Conservation (phyloP, 2,888 invertebrate genomes). For the Cyclophora albipunctata region DNA sequence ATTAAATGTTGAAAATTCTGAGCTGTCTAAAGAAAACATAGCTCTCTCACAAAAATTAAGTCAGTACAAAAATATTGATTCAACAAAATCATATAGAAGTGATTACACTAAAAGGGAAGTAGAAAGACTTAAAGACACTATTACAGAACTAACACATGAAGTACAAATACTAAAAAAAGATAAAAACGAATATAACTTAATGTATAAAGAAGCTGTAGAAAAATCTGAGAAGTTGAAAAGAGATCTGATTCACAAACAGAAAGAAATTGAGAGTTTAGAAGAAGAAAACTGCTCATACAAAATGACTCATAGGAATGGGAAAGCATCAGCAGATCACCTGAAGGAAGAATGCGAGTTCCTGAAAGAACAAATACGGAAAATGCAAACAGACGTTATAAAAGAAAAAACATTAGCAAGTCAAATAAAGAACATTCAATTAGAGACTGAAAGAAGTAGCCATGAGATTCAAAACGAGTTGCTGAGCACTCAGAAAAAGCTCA, state of each 20-base stretch:
- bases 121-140: slow-evolving; percentile 45
- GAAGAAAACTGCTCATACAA: slow-evolving; percentile 67
- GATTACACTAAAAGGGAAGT: slow-evolving; percentile 39
- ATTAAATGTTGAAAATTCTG: slow-evolving; percentile 60
- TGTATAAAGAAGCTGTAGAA: slow-evolving; percentile 54
- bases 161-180: slow-evolving; percentile 50
- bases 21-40: slow-evolving; percentile 65
- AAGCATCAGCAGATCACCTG: slow-evolving; percentile 58
- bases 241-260: slow-evolving; percentile 58
- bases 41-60: slow-evolving; percentile 52
- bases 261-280: slow-evolving; percentile 56
- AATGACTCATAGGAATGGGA: slow-evolving; percentile 58
- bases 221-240: slow-evolving; percentile 56
- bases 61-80: slow-evolving; percentile 44
- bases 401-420: slow-evolving; percentile 67
- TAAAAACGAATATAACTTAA: slow-evolving; percentile 54
- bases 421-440: slow-evolving; percentile 82
- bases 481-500: slow-evolving; percentile 78
- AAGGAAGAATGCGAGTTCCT: slow-evolving; percentile 62
- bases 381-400: slow-evolving; percentile 65
- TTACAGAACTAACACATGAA: slow-evolving; percentile 47
- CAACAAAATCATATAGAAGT: slow-evolving; percentile 31
- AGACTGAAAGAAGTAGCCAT: slow-evolving; percentile 82
- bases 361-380: slow-evolving; percentile 60
- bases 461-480: slow-evolving; percentile 81